These are phyloP conservation scores for Sesamia nonagrioides DNA, from an alignment of 1,140 invertebrate genomes.

Conservation along the genomic window DNA sequence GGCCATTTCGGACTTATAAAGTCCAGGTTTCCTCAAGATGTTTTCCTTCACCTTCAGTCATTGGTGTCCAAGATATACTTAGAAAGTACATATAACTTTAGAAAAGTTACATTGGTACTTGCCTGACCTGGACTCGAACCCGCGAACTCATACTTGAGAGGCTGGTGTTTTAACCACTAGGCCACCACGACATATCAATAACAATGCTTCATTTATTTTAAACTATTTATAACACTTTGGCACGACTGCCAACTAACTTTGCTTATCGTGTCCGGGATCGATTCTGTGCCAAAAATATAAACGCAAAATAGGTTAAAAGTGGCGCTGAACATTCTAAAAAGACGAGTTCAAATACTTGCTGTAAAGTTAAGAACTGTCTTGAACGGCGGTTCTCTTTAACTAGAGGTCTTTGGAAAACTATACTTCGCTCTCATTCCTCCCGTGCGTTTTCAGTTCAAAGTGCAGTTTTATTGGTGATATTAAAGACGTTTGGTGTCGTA, in stretches of 20 bases:
- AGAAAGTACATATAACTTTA: no score
- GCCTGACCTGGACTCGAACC: no score
- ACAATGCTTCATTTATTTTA: neutral
- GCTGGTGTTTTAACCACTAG: no score
- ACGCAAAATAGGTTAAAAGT: conserved; percentile 32
- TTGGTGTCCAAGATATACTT: no score
- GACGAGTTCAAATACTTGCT: neutral
- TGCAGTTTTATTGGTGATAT: neutral
- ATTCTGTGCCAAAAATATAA: conserved; percentile 20
- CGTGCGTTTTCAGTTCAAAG: neutral
- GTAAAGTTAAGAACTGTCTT: neutral
- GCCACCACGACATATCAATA: no score
- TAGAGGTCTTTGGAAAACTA: conserved; percentile 17
- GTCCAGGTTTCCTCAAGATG: no score
- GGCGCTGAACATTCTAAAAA: conserved; percentile 18
- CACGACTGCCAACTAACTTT: conserved; percentile 5
- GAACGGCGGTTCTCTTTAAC: neutral
- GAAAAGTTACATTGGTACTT: no score
- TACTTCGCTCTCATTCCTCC: neutral
- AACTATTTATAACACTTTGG: neutral
- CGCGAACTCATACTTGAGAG: no score
- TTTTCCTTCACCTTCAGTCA: no score
- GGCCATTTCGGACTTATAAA: no score
- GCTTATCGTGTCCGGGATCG: conserved; percentile 15
- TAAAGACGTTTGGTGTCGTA: neutral